Evolutionary conservation across 2,797 vertebrate species (phyloP).

Genomic region (Sebastes trivittatus): DNA sequence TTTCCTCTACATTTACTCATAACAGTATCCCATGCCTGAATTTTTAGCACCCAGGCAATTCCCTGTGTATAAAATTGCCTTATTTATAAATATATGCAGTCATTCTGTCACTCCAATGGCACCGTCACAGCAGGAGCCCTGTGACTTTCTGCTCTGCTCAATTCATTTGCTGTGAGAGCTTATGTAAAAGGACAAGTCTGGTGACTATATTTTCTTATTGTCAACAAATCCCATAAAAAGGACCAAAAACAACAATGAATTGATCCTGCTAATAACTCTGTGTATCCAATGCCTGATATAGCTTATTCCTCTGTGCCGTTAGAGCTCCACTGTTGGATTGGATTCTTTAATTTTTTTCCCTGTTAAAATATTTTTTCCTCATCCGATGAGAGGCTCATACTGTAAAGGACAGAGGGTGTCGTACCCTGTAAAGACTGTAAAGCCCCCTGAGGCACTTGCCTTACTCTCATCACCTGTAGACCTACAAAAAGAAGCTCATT

Average conservation of each 20-base stretch:
- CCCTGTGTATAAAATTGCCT: not conserved
- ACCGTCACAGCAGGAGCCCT: not conserved
- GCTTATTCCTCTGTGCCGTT: not conserved
- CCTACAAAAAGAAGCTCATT: constrained; percentile 43
- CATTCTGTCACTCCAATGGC: not conserved
- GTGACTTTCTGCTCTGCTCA: not conserved
- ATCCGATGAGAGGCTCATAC: too few relatives aligned
- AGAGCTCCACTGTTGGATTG: not conserved
- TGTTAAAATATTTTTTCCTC: too few relatives aligned
- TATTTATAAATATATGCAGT: not conserved
- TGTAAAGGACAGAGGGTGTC: too few relatives aligned
- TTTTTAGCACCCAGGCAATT: not conserved
- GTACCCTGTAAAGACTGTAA: too few relatives aligned
- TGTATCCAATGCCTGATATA: not conserved
- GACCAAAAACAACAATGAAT: not conserved
- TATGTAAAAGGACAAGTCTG: not conserved
- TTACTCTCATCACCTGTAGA: constrained; percentile 40
- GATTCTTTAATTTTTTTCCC: too few relatives aligned
- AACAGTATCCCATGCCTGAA: not conserved
- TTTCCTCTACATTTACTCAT: not conserved
- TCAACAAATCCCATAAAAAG: not conserved
- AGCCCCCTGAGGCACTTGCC: too few relatives aligned
- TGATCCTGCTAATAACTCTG: not conserved
- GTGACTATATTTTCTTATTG: not conserved
- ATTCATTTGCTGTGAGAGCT: not conserved